These are phyloP conservation scores for Ariolimax columbianus DNA, from an alignment of 2,888 invertebrate genomes.

Conservation along the genomic window DNA sequence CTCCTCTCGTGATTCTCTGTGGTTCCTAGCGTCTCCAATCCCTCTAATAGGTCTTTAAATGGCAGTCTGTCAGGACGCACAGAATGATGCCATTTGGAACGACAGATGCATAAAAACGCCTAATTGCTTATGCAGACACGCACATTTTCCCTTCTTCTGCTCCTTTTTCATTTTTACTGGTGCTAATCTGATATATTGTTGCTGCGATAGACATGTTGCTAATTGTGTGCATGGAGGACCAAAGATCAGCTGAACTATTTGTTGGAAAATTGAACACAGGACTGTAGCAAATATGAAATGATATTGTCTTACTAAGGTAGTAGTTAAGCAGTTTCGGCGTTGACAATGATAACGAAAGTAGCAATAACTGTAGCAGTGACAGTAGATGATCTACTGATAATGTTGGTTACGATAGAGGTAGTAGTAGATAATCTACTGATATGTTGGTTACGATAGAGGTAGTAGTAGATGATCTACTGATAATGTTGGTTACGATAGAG, in stretches of 20 bases:
- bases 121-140: constrained; percentile 5
- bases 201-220: neutral
- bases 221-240: neutral
- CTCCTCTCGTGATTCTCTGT: neutral
- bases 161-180: neutral
- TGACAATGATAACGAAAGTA: no score
- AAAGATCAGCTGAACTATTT: neutral
- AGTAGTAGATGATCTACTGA: no score
- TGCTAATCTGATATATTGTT: neutral
- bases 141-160: neutral
- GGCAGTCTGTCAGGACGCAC: neutral
- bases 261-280: neutral
- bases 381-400: no score
- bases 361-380: no score
- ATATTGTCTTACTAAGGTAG: neutral
- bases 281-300: neutral
- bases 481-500: no score
- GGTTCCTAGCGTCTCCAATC: neutral
- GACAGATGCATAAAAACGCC: neutral
- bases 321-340: no score
- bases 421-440: no score
- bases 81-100: neutral
- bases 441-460: no score
- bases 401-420: no score
- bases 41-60: constrained; percentile 9